These are phyloP conservation scores for Lasiurus cinereus DNA, from an alignment of 2,113 vertebrate genomes.

Conservation along the genomic window DNA sequence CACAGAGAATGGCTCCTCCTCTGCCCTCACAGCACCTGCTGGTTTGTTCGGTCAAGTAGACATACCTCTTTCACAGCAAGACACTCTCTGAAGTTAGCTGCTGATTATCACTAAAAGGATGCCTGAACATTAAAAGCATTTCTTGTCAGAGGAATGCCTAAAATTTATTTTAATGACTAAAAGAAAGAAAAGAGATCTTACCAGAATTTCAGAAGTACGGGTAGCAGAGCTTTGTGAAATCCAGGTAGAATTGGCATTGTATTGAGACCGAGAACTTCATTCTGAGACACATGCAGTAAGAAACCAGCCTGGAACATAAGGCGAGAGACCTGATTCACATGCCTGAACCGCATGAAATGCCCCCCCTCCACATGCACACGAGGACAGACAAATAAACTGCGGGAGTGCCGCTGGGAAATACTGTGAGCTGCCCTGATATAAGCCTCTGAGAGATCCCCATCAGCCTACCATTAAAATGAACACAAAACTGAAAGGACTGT, in stretches of 20 bases:
- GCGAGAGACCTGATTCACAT: neutral
- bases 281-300: neutral
- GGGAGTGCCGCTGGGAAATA: neutral
- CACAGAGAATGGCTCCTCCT: neutral
- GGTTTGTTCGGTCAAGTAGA: neutral
- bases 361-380: too few species aligned
- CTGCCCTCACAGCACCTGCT: neutral
- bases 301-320: neutral
- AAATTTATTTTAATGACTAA: neutral
- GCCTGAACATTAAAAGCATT: constrained; percentile 36
- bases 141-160: constrained; percentile 35
- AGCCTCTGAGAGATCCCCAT: neutral
- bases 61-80: neutral
- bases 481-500: neutral
- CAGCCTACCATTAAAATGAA: neutral
- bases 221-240: neutral
- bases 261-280: neutral
- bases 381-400: rapidly evolving
- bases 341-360: rapidly evolving
- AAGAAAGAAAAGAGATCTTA: neutral
- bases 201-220: neutral
- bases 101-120: neutral
- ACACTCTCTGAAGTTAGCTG: constrained; percentile 18
- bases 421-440: neutral
- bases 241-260: rapidly evolving